Evolutionary conservation across 1,140 invertebrate species (phyloP), one percentile per base, ranked within the genome.

Genomic region (Lucilia cuprina): DNA sequence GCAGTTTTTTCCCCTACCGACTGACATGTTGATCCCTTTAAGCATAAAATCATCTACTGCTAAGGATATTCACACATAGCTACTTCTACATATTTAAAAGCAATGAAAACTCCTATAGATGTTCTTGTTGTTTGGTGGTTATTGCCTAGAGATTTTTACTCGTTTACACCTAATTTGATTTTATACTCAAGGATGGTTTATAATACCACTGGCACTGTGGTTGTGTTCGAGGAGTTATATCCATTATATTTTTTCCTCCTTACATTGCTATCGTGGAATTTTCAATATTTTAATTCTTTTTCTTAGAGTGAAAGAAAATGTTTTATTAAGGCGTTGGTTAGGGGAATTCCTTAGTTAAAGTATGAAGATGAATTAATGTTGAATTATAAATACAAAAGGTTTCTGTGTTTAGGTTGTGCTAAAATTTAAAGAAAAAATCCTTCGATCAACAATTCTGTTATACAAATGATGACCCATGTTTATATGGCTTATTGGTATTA

Each of bases 91-190:
- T 41, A 41, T 41, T 10, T 75, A 78, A 47, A 30, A 65, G 30
- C 34, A 78, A 50, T 70, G 34, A 34, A 65, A 78, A 41, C 17
- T 41, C 21, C 83, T 41, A n/a, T 19, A 82, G 47, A 70, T 74
- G 77, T n/a, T 47, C n/a, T 19, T 70, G 12, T 25, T 83, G 50
- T 34, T 60, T 83, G 47, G 47, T 65, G 49, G 78, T 74, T 70
- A 82, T 49, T 75, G 78, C 49, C 60, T 84, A 47, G 41, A 34
- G 50, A 74, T 80, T 78, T 80, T 50, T 84, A 70, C 82, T 83
- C 82, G 80, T 84, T 77, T 83, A 70, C 84, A 84, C 78, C 84
- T 84, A 83, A 84, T 84, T 82, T 84, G 80, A 84, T 77, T 82
- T 82, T 84, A 49, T 47, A 70, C 74, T 50, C 21, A 49, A 49